phyloP scores from a whole-genome alignment of 1,140 invertebrate species.

The Temnothorax nylanderi region DNA sequence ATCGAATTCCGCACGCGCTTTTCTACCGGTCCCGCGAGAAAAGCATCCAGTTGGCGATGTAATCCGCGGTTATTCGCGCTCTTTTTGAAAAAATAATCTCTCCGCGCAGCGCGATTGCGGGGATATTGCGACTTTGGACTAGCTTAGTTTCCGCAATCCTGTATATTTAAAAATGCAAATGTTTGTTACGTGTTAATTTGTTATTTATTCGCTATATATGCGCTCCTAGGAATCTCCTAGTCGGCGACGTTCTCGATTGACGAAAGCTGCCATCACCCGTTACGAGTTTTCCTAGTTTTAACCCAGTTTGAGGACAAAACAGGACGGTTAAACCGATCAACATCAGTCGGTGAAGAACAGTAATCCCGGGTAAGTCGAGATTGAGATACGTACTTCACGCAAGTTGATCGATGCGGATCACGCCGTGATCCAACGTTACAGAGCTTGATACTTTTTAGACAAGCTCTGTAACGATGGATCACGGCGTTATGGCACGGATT shows the following conservation, averaged over 20 bases:
- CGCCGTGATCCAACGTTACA: no score
- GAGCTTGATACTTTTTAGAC: not conserved
- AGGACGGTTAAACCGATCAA: constrained; percentile 16
- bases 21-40: not conserved
- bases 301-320: constrained; percentile 37
- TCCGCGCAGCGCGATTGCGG: not conserved
- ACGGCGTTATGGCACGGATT: not conserved
- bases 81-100: not conserved
- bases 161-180: constrained; percentile 3
- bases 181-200: constrained; percentile 38
- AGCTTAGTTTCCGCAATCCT: not conserved
- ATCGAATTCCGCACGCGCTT: not conserved
- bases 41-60: not conserved
- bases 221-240: not conserved
- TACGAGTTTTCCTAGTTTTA: constrained; percentile 20
- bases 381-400: not conserved
- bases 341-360: not conserved
- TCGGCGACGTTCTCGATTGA: constrained; percentile 2
- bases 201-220: not conserved
- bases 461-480: not conserved
- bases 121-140: not conserved
- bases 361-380: constrained; percentile 19
- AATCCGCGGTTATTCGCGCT: not conserved
- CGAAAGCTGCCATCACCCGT: constrained; percentile 51
- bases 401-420: constrained; percentile 23